Percentiles rank a stretch among this genome's conserved stretches.
Evolutionary conservation across 1,140 invertebrate genomes (phyloP).

Genomic region (Zaprionus lachaisei): DNA sequence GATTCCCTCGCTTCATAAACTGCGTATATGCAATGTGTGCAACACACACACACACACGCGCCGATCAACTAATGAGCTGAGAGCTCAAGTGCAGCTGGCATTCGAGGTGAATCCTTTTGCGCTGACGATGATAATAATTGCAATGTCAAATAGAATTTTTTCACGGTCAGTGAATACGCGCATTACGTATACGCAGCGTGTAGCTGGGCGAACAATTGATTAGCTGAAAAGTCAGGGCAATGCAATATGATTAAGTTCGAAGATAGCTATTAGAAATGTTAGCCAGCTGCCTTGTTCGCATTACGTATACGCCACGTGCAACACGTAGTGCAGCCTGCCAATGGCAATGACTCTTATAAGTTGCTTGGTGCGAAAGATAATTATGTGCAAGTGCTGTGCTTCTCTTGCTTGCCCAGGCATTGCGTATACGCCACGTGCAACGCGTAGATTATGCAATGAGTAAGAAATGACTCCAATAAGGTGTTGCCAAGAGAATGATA

Average conservation of each 20-base stretch:
- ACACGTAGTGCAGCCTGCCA: no score
- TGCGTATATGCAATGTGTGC: slow-evolving; percentile 23
- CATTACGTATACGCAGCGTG: slow-evolving; percentile 6
- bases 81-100: not conserved
- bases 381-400: no score
- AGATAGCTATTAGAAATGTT: no score
- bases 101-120: not conserved
- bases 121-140: not conserved
- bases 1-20: slow-evolving; percentile 11
- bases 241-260: not conserved
- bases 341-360: no score
- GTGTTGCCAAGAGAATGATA: not conserved
- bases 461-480: not conserved
- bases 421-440: not conserved
- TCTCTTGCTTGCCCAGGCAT: no score
- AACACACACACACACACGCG: not conserved
- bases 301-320: not conserved
- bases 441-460: not conserved
- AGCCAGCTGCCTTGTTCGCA: not conserved
- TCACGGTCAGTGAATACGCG: not conserved
- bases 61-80: slow-evolving; percentile 5
- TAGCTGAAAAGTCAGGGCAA: not conserved
- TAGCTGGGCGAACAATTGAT: not conserved
- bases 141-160: not conserved
- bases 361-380: no score